Conservation (phyloP, 2,888 invertebrate species). For the Stenotaenia linearis region DNA sequence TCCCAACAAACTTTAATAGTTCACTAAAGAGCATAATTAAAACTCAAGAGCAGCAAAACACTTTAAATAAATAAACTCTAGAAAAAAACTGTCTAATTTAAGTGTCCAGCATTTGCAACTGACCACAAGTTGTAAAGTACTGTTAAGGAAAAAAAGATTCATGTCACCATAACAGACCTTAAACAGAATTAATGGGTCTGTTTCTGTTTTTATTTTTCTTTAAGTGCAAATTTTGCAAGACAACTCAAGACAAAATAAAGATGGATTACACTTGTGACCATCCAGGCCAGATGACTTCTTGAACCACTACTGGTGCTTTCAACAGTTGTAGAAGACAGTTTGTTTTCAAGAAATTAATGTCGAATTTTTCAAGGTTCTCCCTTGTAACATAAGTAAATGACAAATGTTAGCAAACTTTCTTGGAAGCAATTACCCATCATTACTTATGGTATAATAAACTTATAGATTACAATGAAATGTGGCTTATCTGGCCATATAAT, state of each 20-base stretch:
- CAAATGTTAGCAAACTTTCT: too few relatives aligned
- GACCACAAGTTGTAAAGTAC: background rate
- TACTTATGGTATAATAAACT: too few relatives aligned
- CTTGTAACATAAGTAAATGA: too few relatives aligned
- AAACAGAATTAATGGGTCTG: background rate
- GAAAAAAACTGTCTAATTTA: background rate
- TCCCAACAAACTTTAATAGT: too few relatives aligned
- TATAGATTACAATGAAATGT: too few relatives aligned
- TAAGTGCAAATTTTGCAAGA: background rate
- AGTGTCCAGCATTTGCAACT: background rate
- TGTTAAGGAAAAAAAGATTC: background rate
- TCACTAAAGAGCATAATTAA: too few relatives aligned
- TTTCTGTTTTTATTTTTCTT: background rate
- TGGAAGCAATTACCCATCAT: too few relatives aligned
- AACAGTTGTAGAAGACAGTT: background rate
- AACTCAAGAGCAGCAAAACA: too few relatives aligned
- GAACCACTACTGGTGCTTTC: background rate
- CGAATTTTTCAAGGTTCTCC: too few relatives aligned
- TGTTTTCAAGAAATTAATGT: background rate
- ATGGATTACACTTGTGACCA: background rate
- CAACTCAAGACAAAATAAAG: background rate
- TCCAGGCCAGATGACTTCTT: background rate
- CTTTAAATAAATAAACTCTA: background rate
- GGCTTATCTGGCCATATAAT: too few relatives aligned
- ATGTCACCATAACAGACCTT: background rate